A percentile compares a stretch with the other conserved stretches of the same genome.
Evolutionary conservation across 1,140 invertebrate species (phyloP).

Genomic region (Drosophila teissieri): DNA sequence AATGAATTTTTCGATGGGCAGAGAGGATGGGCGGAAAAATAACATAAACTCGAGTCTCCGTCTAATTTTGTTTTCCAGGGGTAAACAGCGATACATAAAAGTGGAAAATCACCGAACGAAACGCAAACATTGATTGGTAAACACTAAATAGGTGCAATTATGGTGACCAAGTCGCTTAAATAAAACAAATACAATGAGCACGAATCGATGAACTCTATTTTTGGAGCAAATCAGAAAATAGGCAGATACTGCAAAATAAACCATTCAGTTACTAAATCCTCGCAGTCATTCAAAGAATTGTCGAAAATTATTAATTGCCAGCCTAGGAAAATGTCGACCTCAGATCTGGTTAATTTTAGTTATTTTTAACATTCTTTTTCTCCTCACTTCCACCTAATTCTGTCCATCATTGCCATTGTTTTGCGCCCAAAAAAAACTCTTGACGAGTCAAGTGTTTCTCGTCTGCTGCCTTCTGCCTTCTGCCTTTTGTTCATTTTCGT

Average conservation of each 20-base stretch:
- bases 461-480: slow-evolving; percentile 36
- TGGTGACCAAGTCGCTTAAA: slow-evolving; percentile 20
- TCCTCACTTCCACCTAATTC: slow-evolving; percentile 34
- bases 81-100: slow-evolving; percentile 16
- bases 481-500: slow-evolving; percentile 33
- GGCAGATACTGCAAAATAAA: background rate
- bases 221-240: background rate
- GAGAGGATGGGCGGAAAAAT: background rate
- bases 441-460: slow-evolving; percentile 59
- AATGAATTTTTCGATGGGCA: background rate
- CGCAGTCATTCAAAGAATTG: slow-evolving; percentile 15
- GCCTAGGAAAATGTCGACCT: slow-evolving; percentile 9
- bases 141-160: slow-evolving; percentile 29
- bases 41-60: background rate
- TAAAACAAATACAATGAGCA: background rate
- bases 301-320: slow-evolving; percentile 25
- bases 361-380: background rate
- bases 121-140: slow-evolving; percentile 37
- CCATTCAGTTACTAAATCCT: no score
- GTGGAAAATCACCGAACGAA: slow-evolving; percentile 12
- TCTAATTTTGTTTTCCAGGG: slow-evolving; percentile 1
- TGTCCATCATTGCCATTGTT: slow-evolving; percentile 45
- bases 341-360: slow-evolving; percentile 63
- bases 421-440: slow-evolving; percentile 17
- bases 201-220: background rate